phyloP scores from a whole-genome alignment of 37 sponge, comb jelly and placozoan species.

The Amphimedon queenslandica region DNA sequence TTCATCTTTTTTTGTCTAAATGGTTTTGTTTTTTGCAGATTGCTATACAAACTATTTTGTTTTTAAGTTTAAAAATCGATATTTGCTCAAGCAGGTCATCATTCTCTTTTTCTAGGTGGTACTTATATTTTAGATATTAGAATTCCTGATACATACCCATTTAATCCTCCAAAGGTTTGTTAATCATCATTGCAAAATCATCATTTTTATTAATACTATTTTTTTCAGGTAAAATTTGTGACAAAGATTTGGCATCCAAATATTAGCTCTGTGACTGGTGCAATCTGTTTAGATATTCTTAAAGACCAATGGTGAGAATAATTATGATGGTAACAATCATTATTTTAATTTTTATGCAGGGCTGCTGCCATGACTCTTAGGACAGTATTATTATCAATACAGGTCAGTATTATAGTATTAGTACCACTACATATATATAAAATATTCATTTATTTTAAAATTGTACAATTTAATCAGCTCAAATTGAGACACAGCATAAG shows the following conservation, averaged over 20 bases:
- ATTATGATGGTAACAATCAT: not conserved
- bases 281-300: conserved; percentile 95
- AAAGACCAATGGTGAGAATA: conserved; percentile 93
- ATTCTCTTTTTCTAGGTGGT: conserved; percentile 57
- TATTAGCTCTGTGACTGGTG: conserved; percentile 98
- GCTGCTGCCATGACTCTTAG: conserved; percentile 99
- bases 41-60: too few species aligned
- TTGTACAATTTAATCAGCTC: too few species aligned
- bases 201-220: too few species aligned
- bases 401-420: conserved; percentile 19
- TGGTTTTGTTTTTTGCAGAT: too few species aligned
- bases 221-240: conserved; percentile 78
- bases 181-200: too few species aligned
- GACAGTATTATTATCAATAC: conserved; percentile 87
- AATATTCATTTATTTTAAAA: too few species aligned
- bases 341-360: conserved; percentile 41
- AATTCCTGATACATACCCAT: conserved; percentile 95
- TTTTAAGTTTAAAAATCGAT: too few species aligned
- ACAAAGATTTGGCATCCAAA: conserved; percentile 99
- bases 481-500: too few species aligned
- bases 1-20: too few species aligned
- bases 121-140: conserved; percentile 78
- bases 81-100: too few species aligned
- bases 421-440: too few species aligned
- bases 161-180: conserved; percentile 97